Evolutionary conservation across 2,888 invertebrate species (phyloP), one percentile per base, ranked within the genome.

Genomic region (Cepaea hortensis): DNA sequence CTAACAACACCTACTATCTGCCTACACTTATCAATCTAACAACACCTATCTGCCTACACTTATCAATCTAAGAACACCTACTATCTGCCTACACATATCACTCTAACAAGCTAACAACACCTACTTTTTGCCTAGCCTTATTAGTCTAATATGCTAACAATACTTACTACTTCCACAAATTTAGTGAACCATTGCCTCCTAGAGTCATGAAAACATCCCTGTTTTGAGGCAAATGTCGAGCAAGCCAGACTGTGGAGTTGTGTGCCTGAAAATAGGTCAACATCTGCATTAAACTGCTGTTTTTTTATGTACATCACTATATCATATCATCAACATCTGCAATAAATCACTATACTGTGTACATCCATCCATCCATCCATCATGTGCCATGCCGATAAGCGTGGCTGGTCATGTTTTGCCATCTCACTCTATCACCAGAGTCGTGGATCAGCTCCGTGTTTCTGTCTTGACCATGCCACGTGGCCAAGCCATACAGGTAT

Each of bases 121-220:
- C 11, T 55, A 55, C 0, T 35, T 35, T 35, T 35, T 35, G 35
- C 35, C 35, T 35, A 77, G 11, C 6, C 55, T 9, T 55, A 9
- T 55, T 6, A 55, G 11, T 55, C 55, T 55, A 11, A 6, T 11
- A 55, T 61, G 2, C 35, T 46, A 46, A 11, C 72, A 35, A 55
- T 15, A 65, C 94, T 96, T 96, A 98, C 97, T 99, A 98, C 95
- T 98, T 97, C 98, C 98, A 99, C n/a, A 99, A 95, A 89, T 97
- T 96, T 35, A 98, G 94, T n/a, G 97, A 96, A 11, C 99, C 99
- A 90, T 96, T 96, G 0, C 99, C 99, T 3, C 98, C 98, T 88
- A 97, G 96, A 0, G 98, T 98, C 92, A 97, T 96, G 93, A 98
- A 99, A 46, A 99, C 95, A 93, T 99, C 98, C 84, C 98, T 95